Conservation (phyloP, 2,888 invertebrate species). For the Dorcus hopei region DNA sequence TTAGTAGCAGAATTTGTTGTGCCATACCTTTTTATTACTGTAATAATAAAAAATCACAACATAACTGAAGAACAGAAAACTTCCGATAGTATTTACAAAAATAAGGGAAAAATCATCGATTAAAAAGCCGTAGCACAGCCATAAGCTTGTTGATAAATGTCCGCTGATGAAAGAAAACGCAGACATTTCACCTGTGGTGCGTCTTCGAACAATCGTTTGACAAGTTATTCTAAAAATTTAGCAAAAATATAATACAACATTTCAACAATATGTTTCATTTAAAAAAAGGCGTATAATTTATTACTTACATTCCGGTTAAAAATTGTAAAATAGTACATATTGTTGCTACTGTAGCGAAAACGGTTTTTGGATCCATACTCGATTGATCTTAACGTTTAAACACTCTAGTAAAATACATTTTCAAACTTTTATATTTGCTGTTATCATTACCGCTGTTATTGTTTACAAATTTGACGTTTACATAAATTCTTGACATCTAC, state of each 20-base stretch:
- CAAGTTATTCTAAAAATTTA: background rate
- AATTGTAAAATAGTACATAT: slow-evolving; percentile 78
- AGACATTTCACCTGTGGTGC: slow-evolving; percentile 73
- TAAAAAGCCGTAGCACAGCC: slow-evolving; percentile 76
- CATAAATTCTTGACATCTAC: too few relatives aligned
- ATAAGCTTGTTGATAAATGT: slow-evolving; percentile 71
- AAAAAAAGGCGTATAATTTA: background rate
- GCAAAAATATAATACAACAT: too few relatives aligned
- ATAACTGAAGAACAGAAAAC: slow-evolving; percentile 63
- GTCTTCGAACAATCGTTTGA: background rate
- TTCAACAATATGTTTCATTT: background rate
- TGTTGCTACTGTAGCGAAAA: slow-evolving; percentile 62
- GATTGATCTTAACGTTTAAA: too few relatives aligned
- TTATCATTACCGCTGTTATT: too few relatives aligned
- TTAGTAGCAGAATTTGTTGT: background rate
- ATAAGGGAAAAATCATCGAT: slow-evolving; percentile 70
- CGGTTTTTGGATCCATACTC: background rate
- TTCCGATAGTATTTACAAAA: slow-evolving; percentile 73
- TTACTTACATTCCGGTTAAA: slow-evolving; percentile 78
- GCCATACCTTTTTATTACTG: slow-evolving; percentile 63
- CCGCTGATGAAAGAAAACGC: slow-evolving; percentile 77
- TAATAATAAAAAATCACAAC: slow-evolving; percentile 50
- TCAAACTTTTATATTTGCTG: too few relatives aligned
- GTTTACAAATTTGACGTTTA: too few relatives aligned
- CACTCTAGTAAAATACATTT: too few relatives aligned